Base-by-base conservation (phyloP, 2,888 invertebrate species). In the Strigamia crassipes region DNA sequence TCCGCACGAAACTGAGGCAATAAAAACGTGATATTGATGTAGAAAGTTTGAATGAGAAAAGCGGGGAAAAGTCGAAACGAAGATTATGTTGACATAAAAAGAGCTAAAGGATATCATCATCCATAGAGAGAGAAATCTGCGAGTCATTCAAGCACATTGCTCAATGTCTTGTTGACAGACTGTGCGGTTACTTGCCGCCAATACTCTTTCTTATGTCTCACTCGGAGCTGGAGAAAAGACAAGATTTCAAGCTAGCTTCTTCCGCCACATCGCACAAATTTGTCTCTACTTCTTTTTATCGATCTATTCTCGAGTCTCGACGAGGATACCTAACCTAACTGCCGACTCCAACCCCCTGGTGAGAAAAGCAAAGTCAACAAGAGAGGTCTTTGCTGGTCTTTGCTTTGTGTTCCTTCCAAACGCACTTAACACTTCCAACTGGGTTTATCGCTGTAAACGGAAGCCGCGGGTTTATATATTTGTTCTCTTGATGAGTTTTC, bases 11-110 rank as follows among this genome's bases (percentile, higher is more conserved):
- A 34, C 4, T 34, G 34, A 34, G 10, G 42, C 42, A 46, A 46
- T 46, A 46, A 46, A 46, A 46, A 10, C 10, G 15, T 15, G 42
- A 46, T 46, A 46, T 15, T 15, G 42, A 46, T 61, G 61, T n/a
- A 61, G 61, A 61, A 61, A 13, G 13, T 51, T 51, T 51, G 61
- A 61, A 15, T 18, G 18, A 61, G 21, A 15, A 61, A 61, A 61
- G 61, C 6, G n/a, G 10, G n/a, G 61, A 23, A 61, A 61, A 23
- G 23, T 61, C 61, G 23, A 61, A 61, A 61, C 23, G n/a, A 61
- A 61, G 61, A 61, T 61, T 61, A 61, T 61, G 61, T 61, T 61
- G 61, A 61, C 61, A 61, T 61, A 61, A 61, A 61, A 61, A n/a
- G n/a, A 61, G 21, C 18, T 18, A 61, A 61, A 61, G 23, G 21